Percentiles rank a stretch among this genome's conserved stretches.
These are phyloP conservation scores for Grantiella picta DNA, from an alignment of 2,113 vertebrate species.

Conservation along the genomic window DNA sequence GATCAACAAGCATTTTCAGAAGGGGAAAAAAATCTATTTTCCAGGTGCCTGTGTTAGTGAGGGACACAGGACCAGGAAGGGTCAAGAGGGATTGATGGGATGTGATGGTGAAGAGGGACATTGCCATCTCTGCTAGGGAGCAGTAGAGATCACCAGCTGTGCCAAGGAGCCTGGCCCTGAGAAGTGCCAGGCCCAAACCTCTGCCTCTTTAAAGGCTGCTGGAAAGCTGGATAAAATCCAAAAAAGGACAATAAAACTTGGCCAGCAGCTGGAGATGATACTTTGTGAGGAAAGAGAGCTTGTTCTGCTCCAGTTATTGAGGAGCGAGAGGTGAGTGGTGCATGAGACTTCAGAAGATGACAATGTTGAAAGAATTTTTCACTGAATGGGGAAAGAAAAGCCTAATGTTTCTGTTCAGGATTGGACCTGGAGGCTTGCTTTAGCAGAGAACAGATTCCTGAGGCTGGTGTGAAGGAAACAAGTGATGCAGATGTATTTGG, in stretches of 20 bases:
- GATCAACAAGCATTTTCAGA: background rate
- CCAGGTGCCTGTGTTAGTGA: background rate
- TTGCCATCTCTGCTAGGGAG: background rate
- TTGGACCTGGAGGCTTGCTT: background rate
- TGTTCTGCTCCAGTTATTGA: background rate
- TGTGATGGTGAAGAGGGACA: background rate
- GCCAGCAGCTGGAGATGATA: background rate
- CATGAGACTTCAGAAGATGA: background rate
- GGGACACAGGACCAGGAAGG: background rate
- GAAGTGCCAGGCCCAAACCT: background rate
- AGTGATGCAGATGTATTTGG: background rate
- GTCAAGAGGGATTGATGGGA: background rate
- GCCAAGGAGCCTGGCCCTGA: background rate
- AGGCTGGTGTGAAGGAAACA: background rate
- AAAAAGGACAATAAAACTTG: background rate
- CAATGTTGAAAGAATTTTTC: background rate
- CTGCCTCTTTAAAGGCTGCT: background rate
- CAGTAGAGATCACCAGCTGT: background rate
- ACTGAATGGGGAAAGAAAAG: background rate
- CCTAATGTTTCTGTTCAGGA: background rate
- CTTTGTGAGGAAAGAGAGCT: background rate
- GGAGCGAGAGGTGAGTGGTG: background rate
- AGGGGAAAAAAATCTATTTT: background rate
- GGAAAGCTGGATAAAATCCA: background rate
- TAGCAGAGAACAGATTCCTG: background rate